phyloP scores from a whole-genome alignment of 1,140 invertebrate species.

The Archivesica marissinica region DNA sequence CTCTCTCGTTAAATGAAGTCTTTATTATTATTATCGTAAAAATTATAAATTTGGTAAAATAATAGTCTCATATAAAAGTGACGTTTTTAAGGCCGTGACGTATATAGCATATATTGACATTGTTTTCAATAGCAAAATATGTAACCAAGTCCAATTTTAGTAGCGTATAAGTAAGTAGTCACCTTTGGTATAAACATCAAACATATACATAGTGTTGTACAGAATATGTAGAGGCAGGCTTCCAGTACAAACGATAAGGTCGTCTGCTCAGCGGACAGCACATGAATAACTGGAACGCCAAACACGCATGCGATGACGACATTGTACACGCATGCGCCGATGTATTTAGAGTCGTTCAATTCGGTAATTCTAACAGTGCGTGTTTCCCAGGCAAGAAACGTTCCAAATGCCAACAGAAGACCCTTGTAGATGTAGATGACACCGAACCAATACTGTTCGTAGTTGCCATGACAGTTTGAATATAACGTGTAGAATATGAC shows the following conservation, averaged over 20 bases:
- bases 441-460: conserved; percentile 61
- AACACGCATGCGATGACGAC: conserved; percentile 98
- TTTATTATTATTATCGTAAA: too few species aligned
- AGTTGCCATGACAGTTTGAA: conserved; percentile 35
- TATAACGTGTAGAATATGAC: background rate
- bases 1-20: too few species aligned
- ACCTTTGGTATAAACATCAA: conserved; percentile 75
- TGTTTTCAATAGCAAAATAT: too few species aligned
- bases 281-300: conserved; percentile 93
- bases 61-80: too few species aligned
- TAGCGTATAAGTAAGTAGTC: too few species aligned
- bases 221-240: conserved; percentile 58
- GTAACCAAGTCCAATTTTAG: too few species aligned
- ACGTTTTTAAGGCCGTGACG: too few species aligned
- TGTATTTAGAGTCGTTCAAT: conserved; percentile 76
- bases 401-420: conserved; percentile 70
- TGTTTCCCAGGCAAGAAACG: conserved; percentile 75
- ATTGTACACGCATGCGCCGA: conserved; percentile 96
- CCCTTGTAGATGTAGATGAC: conserved; percentile 67
- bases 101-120: too few species aligned
- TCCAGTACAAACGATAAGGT: conserved; percentile 62
- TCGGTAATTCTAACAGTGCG: conserved; percentile 65
- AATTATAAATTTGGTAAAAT: too few species aligned
- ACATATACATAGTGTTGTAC: conserved; percentile 65
- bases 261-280: conserved; percentile 86